Evolutionary conservation across 37 sponge, comb jelly and placozoan species (phyloP).

Genomic region (Dysidea cf. avara): DNA sequence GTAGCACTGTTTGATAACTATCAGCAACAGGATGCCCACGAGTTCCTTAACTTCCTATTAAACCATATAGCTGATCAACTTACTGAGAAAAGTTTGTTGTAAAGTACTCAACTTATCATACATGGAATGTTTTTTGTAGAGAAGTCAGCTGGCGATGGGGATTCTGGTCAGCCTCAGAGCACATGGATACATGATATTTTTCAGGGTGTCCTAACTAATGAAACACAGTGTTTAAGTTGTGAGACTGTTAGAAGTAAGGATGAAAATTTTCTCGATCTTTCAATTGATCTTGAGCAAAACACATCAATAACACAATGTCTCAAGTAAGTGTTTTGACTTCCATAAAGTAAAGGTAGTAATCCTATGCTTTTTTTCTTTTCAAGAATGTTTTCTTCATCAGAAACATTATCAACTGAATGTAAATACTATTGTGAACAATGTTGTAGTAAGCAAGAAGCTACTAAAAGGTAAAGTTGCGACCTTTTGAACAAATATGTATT

Average conservation of each 20-base stretch:
- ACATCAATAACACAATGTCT: conserved; percentile 92
- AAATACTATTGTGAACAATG: conserved; percentile 98
- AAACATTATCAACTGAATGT: conserved; percentile 77
- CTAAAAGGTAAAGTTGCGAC: conserved; percentile 55
- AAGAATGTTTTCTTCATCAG: conserved; percentile 81
- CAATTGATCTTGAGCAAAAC: conserved; percentile 96
- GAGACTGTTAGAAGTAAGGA: conserved; percentile 93
- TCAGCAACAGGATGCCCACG: conserved; percentile 98
- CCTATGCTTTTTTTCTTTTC: neutral
- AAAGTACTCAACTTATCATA: too few relatives aligned
- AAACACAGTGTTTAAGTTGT: conserved; percentile 92
- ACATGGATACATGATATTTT: conserved; percentile 93
- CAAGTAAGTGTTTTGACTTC: conserved; percentile 38
- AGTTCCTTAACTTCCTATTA: conserved; percentile 96
- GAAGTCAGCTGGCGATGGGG: conserved; percentile 23
- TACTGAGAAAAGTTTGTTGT: conserved; percentile 23
- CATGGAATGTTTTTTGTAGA: neutral
- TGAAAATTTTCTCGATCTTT: conserved; percentile 95
- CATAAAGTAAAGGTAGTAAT: neutral
- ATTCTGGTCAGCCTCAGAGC: neutral
- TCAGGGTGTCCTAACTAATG: conserved; percentile 90
- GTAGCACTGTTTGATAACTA: conserved; percentile 87
- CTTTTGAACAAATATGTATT: neutral
- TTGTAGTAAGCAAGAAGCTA: conserved; percentile 97
- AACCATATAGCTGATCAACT: conserved; percentile 92